Evolutionary conservation across 2,797 vertebrate species (phyloP).

Genomic region (Nannoperca australis): DNA sequence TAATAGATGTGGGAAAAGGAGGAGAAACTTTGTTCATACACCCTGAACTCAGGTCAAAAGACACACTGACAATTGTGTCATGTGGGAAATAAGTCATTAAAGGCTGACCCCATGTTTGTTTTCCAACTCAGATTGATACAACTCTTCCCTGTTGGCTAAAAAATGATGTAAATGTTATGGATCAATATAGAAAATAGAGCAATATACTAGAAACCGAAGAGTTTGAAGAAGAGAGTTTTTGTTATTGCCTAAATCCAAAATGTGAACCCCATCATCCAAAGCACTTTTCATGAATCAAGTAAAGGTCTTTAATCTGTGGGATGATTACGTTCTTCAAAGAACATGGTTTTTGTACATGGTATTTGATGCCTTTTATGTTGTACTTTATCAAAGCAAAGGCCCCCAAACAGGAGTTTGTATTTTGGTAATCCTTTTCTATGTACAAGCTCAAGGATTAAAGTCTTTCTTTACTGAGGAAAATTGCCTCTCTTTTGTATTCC

Average conservation of each 20-base stretch:
- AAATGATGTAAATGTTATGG: not conserved
- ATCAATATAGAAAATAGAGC: not conserved
- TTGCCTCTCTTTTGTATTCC: slow-evolving; percentile 14
- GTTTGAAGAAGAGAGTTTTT: too few relatives aligned
- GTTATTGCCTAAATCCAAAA: slow-evolving; percentile 41
- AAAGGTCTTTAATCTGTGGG: slow-evolving; percentile 44
- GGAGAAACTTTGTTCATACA: too few relatives aligned
- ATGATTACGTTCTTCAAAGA: slow-evolving; percentile 55
- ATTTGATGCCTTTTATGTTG: slow-evolving; percentile 61
- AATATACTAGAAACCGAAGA: not conserved
- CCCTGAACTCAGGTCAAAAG: too few relatives aligned
- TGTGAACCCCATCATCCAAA: slow-evolving; percentile 17
- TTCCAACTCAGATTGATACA: not conserved
- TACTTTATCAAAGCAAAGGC: slow-evolving; percentile 44
- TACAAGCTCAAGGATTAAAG: slow-evolving; percentile 37
- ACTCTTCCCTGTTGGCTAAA: slow-evolving; percentile 1
- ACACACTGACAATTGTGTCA: not conserved
- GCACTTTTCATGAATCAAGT: slow-evolving; percentile 43
- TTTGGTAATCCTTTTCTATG: slow-evolving; percentile 31
- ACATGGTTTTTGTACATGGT: slow-evolving; percentile 15
- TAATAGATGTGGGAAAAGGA: not conserved
- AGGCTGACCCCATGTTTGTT: not conserved
- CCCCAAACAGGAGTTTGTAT: slow-evolving; percentile 47
- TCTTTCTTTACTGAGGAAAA: slow-evolving; percentile 20
- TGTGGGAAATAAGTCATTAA: not conserved